Evolutionary conservation across 2,113 vertebrate species (phyloP).

Genomic region (Nibea coibor): DNA sequence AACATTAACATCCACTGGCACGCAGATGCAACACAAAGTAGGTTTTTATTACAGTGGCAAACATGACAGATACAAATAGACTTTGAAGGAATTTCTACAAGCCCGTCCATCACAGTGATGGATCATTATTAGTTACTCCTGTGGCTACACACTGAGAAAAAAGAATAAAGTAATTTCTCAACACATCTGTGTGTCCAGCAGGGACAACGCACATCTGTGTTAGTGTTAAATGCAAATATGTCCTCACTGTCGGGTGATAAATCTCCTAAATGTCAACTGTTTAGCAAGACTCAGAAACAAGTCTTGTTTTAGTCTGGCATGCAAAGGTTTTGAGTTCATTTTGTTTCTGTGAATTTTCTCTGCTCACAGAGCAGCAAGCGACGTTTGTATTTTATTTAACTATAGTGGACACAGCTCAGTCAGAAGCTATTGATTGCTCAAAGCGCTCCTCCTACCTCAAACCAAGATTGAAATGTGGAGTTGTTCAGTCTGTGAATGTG

Average conservation of each 20-base stretch:
- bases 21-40: conserved; percentile 29
- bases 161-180: conserved; percentile 46
- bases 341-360: conserved; percentile 40
- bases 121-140: conserved; percentile 38
- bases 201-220: conserved; percentile 74
- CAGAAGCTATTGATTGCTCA: conserved; percentile 3
- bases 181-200: conserved; percentile 64
- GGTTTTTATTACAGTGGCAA: conserved; percentile 31
- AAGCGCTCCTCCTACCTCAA: background rate
- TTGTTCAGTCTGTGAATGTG: background rate
- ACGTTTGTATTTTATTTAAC: background rate
- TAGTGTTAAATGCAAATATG: conserved; percentile 63
- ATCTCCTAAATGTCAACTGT: conserved; percentile 49
- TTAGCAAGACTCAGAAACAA: conserved; percentile 22
- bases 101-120: conserved; percentile 56
- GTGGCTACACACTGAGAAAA: conserved; percentile 31
- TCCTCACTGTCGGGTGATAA: conserved; percentile 41
- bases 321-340: conserved; percentile 38
- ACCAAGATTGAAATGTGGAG: no score
- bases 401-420: background rate
- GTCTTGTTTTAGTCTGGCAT: background rate
- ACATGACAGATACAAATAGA: conserved; percentile 66
- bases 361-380: background rate
- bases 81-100: conserved; percentile 47
- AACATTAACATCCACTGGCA: background rate